phyloP scores from a whole-genome alignment of 1,140 invertebrate species.

The Nasonia longicornis region DNA sequence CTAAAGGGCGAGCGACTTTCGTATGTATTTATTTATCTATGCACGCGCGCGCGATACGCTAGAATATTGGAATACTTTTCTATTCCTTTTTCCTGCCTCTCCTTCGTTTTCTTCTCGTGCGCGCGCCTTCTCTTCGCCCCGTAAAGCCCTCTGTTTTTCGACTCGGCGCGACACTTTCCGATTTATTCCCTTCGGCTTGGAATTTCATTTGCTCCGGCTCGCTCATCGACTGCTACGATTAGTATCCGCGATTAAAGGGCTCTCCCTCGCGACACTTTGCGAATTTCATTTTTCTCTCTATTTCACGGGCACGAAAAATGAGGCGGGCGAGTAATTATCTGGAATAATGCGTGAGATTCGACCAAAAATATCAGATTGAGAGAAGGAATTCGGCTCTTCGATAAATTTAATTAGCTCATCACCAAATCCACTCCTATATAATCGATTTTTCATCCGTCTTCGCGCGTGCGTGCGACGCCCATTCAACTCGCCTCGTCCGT shows the following conservation, averaged over 20 bases:
- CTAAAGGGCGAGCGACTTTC: slow-evolving; percentile 44
- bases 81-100: slow-evolving; percentile 24
- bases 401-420: neutral
- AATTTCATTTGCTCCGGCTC: slow-evolving; percentile 28
- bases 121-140: neutral
- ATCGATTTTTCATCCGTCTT: neutral
- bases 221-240: neutral
- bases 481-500: neutral
- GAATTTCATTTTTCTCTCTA: neutral
- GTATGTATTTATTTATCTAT: slow-evolving; percentile 61
- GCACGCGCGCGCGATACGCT: slow-evolving; percentile 51
- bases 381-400: neutral
- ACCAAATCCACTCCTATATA: neutral
- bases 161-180: slow-evolving; percentile 17
- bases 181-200: slow-evolving; percentile 18
- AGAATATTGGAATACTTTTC: slow-evolving; percentile 49
- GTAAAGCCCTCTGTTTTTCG: neutral
- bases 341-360: neutral
- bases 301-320: too few species aligned
- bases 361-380: neutral
- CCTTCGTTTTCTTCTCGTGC: neutral
- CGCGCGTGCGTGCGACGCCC: neutral
- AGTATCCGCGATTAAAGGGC: neutral
- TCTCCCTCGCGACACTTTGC: neutral
- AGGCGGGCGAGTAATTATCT: too few species aligned